phyloP scores from a whole-genome alignment of 2,113 vertebrate species.

The Leptobrachium leishanense region DNA sequence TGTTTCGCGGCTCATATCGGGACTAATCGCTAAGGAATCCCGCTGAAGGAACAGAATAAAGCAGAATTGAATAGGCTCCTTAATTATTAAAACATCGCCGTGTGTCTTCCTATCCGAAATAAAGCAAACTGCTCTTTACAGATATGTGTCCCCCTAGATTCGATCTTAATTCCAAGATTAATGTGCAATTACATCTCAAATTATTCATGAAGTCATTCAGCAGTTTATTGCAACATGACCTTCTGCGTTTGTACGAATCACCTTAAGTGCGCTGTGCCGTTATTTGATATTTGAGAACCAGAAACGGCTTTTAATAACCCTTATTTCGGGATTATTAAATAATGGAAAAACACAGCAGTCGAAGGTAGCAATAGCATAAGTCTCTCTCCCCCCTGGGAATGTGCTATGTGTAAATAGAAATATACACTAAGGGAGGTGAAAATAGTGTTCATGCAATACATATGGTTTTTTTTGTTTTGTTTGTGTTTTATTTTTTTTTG shows the following conservation, averaged over 20 bases:
- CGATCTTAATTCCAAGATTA: slow-evolving; percentile 46
- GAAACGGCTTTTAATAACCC: slow-evolving; percentile 47
- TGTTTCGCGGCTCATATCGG: slow-evolving; percentile 43
- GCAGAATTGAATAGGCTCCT: slow-evolving; percentile 38
- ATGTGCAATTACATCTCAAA: slow-evolving; percentile 48
- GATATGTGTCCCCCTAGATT: slow-evolving; percentile 48
- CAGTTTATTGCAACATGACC: slow-evolving; percentile 48
- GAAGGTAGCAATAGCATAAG: slow-evolving; percentile 18
- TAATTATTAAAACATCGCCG: slow-evolving; percentile 47
- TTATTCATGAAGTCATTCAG: slow-evolving; percentile 49
- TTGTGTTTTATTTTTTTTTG: background rate
- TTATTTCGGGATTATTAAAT: slow-evolving; percentile 46
- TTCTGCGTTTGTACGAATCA: slow-evolving; percentile 35
- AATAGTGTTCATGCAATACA: slow-evolving; percentile 11
- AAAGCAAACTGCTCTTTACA: slow-evolving; percentile 49
- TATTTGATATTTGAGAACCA: slow-evolving; percentile 40
- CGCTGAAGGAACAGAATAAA: slow-evolving; percentile 40
- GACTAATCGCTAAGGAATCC: slow-evolving; percentile 43
- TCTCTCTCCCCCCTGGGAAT: slow-evolving; percentile 16
- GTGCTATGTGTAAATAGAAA: slow-evolving; percentile 21
- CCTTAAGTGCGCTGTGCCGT: slow-evolving; percentile 35
- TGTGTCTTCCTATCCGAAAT: slow-evolving; percentile 39
- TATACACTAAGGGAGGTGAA: slow-evolving; percentile 4
- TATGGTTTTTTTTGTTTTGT: slow-evolving; percentile 9
- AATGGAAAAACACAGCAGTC: slow-evolving; percentile 40